Evolutionary conservation across 2,888 invertebrate genomes (phyloP), one percentile per base, ranked within the genome.

Genomic region (Athalia cordata): DNA sequence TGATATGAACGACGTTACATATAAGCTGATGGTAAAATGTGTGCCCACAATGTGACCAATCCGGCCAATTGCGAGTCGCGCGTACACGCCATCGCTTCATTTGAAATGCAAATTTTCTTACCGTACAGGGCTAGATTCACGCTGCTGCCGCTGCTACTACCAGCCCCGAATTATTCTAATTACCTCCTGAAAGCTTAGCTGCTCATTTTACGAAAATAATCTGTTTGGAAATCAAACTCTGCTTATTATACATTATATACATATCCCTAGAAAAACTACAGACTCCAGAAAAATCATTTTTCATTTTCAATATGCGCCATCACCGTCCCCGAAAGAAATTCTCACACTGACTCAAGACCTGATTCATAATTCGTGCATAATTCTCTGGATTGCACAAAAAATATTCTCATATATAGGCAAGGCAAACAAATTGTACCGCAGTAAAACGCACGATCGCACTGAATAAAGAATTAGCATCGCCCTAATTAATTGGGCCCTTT

Each of bases 31-130:
- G 72, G 72, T 47, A 72, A 72, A 29, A 62, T 62, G 72, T 67
- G 49, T 61, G 75, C 45, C 75, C 62, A 62, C 62, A 75, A 75
- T 75, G 75, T 75, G 75, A 62, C 75, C 75, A 75, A 75, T 75
- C 75, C 50, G 75, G 75, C 75, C 75, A 75, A 75, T 72, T 77
- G 78, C 78, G 77, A 81, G 80, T 82, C 80, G 81, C 82, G 82
- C 83, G 80, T 84, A 86, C 90, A 89, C 90, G 89, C 90, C 85
- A 90, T 89, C 87, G 89, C 87, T 90, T 90, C 89, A 90, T 90
- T 90, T 89, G 89, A 90, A 90, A 90, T 90, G 90, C 90, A 89
- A 90, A 90, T 90, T 88, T 86, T 80, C 61, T 62, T 65, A 62
- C 77, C 70, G 29, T 29, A 29, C 29, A 62, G 49, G 52, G 72